A percentile compares a stretch with the other conserved stretches of the same genome.
These are phyloP conservation scores for Hemistola chrysoprasaria DNA, from an alignment of 2,888 invertebrate genomes.

Conservation along the genomic window DNA sequence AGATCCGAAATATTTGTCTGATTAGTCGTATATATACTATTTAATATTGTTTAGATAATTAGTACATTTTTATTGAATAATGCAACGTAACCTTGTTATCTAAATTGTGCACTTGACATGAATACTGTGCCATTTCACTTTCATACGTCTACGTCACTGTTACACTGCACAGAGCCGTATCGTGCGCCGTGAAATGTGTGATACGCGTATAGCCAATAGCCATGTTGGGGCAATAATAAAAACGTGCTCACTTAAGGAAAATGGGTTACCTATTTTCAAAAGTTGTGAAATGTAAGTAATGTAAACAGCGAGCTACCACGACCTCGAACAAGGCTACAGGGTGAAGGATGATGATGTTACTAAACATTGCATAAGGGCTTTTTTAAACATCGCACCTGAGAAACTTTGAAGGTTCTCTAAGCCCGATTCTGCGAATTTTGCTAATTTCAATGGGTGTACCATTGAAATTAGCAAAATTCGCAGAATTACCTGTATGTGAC, in stretches of 20 bases:
- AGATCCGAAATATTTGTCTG: constrained; percentile 1
- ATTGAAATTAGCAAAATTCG: too few relatives aligned
- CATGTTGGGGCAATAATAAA: constrained; percentile 16
- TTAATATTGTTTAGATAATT: constrained; percentile 23
- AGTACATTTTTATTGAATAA: constrained; percentile 57
- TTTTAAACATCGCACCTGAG: too few relatives aligned
- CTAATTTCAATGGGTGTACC: too few relatives aligned
- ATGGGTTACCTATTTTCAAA: not conserved
- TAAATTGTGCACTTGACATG: constrained; percentile 81
- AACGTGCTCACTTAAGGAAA: constrained; percentile 12
- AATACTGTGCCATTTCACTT: constrained; percentile 80
- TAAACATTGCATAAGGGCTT: too few relatives aligned
- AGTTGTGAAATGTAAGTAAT: constrained; percentile 5
- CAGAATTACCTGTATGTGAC: too few relatives aligned
- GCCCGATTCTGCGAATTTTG: too few relatives aligned
- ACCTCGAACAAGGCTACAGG: too few relatives aligned
- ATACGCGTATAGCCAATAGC: constrained; percentile 21
- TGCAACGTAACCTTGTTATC: constrained; percentile 80
- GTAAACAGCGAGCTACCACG: not conserved
- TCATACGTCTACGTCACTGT: constrained; percentile 69
- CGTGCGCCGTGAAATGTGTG: constrained; percentile 37
- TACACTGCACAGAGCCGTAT: constrained; percentile 40
- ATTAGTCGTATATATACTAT: constrained; percentile 7
- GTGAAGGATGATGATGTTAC: too few relatives aligned
- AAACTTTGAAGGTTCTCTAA: too few relatives aligned